Evolutionary conservation across 2,888 invertebrate species (phyloP), one percentile per base, ranked within the genome.

Genomic region (Phortica okadai): DNA sequence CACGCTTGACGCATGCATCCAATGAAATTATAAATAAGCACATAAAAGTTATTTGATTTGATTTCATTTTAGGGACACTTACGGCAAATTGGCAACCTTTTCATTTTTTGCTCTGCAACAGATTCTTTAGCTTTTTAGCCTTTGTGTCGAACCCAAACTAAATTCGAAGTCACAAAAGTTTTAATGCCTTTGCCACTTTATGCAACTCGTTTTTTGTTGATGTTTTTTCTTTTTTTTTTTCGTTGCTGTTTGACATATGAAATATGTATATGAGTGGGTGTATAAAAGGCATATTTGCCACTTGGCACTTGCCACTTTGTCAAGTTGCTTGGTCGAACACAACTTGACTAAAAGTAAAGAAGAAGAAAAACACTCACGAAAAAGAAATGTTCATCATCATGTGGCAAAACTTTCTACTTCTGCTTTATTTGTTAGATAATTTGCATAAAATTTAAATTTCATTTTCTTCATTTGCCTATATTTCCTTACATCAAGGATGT

Each of bases 391-490:
- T 14, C 58, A 58, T n/a, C 58, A 58, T 58, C 21, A 21, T 58
- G n/a, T 21, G n/a, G 58, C n/a, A 16, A 7, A 14, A 58, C 33
- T 58, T 16, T 58, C 74, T 66, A 56, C 33, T 66, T 56, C 59
- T 75, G 69, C 64, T 33, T 76, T 66, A 75, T 67, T 75, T 45
- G 25, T 25, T 16, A 50, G 25, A 41, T 73, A 41, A 81, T 81
- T 82, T 82, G 82, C 82, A 82, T 82, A 82, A 82, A 82, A 82
- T 82, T 82, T 82, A 82, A 82, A 82, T 82, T 82, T 80, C 80
- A 82, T 82, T 82, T 81, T 33, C 33, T 33, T 33, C 33, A 33
- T 33, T 33, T 33, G 33, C 33, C 33, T 33, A 33, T 33, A 33
- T 1, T 33, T 33, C 33, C 33, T 33, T 33, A 33, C 33, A 33